Evolutionary conservation across 2,888 invertebrate species (phyloP), one percentile per base, ranked within the genome.

Genomic region (Sepioteuthis lessoniana): DNA sequence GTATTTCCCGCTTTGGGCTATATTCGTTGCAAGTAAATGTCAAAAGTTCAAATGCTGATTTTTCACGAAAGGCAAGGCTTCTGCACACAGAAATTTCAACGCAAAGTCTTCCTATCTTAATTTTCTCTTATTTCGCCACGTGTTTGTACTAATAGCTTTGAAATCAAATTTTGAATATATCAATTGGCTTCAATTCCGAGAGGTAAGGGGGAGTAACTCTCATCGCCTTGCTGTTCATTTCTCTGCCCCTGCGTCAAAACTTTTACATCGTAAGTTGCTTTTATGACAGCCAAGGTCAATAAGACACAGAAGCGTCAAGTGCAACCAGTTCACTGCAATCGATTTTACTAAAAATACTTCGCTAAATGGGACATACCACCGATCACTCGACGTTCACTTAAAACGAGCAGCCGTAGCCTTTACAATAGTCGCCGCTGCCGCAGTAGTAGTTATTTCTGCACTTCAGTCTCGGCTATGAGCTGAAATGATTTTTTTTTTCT

Each of bases 301-400:
- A 76, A 76, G 76, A 76, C 76, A 76, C 25, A 76, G 76, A 76
- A 76, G 76, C 76, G 16, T n/a, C 76, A 76, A 76, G 76, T 76
- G 76, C 76, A 76, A 76, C 76, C 76, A 76, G 76, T 76, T 76
- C 76, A 35, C 19, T 76, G 76, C n/a, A 76, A 76, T 76, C 76
- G 76, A 76, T 76, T 76, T 76, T 76, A 35, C 76, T 76, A 76
- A 76, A 76, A 76, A 76, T 76, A 76, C 76, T n/a, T 35, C n/a
- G 10, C n/a, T 10, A 76, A 76, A 76, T 76, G 76, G 76, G 76
- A 76, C 76, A 76, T 76, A 76, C 76, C 76, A 76, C 76, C 76
- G 76, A 76, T 76, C 76, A 76, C 25, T 76, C 76, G 16, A 76
- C n/a, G 76, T 76, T 76, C n/a, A n/a, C 76, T 31, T n/a, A 76